These are phyloP conservation scores for Mobula hypostoma DNA, from an alignment of 2,113 vertebrate genomes.

Conservation along the genomic window DNA sequence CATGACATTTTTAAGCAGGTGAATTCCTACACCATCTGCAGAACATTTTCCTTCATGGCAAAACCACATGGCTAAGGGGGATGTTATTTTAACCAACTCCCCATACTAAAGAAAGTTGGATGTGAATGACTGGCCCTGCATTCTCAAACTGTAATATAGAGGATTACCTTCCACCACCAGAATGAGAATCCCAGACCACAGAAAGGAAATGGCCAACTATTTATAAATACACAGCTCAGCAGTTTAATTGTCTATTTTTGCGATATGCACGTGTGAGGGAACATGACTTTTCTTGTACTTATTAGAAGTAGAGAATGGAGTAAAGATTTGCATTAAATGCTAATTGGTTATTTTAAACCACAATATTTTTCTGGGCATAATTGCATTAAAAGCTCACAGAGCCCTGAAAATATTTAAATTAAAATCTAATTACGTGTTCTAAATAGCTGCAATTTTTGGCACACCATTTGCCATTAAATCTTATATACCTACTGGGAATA, in stretches of 20 bases:
- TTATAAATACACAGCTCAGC: neutral
- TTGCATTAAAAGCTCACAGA: neutral
- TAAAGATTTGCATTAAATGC: constrained; percentile 6
- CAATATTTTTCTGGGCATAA: neutral
- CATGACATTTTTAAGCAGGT: constrained; percentile 50
- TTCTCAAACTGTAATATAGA: constrained; percentile 44
- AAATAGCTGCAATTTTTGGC: constrained; percentile 2
- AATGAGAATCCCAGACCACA: constrained; percentile 32
- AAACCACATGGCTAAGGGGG: constrained; percentile 38
- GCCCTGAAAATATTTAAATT: constrained; percentile 21
- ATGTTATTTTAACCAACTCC: constrained; percentile 22
- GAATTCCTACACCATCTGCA: constrained; percentile 54
- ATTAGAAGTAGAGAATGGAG: neutral
- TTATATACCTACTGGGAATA: neutral
- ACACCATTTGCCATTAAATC: neutral
- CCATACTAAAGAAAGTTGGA: constrained; percentile 46
- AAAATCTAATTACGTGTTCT: constrained; percentile 14
- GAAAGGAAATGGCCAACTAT: constrained; percentile 12
- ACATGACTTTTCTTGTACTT: neutral
- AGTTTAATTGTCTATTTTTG: neutral
- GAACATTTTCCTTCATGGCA: constrained; percentile 46
- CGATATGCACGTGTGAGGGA: neutral
- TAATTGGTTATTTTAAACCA: neutral
- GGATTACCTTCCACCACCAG: neutral
- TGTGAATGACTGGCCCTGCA: constrained; percentile 49